phyloP scores from a whole-genome alignment of 2,888 invertebrate species.

The Eulithis testata region DNA sequence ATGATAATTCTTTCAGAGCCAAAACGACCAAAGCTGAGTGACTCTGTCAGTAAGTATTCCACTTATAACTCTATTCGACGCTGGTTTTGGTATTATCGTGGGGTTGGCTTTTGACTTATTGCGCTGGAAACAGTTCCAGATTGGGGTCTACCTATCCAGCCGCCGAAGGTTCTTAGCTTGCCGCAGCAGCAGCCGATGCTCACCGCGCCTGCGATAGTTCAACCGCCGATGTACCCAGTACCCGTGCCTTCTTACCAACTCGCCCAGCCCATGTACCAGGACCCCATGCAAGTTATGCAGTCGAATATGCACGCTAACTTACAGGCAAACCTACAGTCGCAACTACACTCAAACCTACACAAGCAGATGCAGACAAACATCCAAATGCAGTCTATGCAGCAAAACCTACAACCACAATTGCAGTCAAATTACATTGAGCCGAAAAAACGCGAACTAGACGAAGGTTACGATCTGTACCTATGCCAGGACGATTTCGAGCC shows the following conservation, averaged over 20 bases:
- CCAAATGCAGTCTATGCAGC: slow-evolving; percentile 20
- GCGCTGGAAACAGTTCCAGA: slow-evolving; percentile 58
- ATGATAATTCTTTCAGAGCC: slow-evolving; percentile 39
- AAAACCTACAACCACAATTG: slow-evolving; percentile 7
- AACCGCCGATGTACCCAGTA: slow-evolving; percentile 20
- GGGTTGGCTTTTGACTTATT: slow-evolving; percentile 11
- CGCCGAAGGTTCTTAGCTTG: slow-evolving; percentile 47
- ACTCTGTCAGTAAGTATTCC: slow-evolving; percentile 47
- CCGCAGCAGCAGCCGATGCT: slow-evolving; percentile 29
- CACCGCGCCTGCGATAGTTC: slow-evolving; percentile 29
- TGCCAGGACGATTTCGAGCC: slow-evolving; percentile 72
- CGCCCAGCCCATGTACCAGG: slow-evolving; percentile 14
- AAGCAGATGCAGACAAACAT: slow-evolving; percentile 6
- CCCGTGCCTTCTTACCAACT: slow-evolving; percentile 14
- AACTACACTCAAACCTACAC: slow-evolving; percentile 12
- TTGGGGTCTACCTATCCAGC: slow-evolving; percentile 52
- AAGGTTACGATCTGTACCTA: slow-evolving; percentile 58
- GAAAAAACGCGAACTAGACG: slow-evolving; percentile 1
- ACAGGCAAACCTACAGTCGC: slow-evolving; percentile 7
- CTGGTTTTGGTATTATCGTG: neutral
- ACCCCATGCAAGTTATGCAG: slow-evolving; percentile 8
- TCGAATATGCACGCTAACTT: slow-evolving; percentile 8
- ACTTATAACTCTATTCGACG: neutral
- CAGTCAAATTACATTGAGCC: slow-evolving; percentile 8
- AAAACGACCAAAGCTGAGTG: slow-evolving; percentile 33